phyloP scores from a whole-genome alignment of 2,797 vertebrate genomes.

The Scolopax bukidnonensis region DNA sequence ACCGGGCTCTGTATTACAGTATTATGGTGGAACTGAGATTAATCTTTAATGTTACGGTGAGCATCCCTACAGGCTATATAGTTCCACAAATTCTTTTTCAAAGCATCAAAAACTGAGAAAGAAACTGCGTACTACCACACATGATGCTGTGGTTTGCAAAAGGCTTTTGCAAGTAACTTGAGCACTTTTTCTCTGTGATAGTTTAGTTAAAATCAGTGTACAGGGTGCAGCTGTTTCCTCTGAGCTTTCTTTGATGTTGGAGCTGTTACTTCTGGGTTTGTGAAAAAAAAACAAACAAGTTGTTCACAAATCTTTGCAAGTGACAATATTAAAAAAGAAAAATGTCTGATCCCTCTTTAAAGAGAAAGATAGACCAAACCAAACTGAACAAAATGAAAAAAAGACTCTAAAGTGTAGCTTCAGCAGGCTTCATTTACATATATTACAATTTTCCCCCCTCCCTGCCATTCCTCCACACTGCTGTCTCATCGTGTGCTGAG shows the following conservation, averaged over 20 bases:
- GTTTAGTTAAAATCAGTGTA: background rate
- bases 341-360: too few species aligned
- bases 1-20: background rate
- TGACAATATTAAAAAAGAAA: too few species aligned
- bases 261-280: background rate
- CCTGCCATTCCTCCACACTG: background rate
- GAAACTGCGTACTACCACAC: background rate
- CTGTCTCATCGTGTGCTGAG: background rate
- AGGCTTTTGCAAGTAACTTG: background rate
- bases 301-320: background rate
- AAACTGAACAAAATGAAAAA: background rate
- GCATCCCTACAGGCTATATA: background rate
- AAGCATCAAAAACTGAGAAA: background rate
- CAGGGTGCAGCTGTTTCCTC: background rate
- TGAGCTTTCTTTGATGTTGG: background rate
- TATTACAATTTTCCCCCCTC: rapidly evolving
- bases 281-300: background rate
- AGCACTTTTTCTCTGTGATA: background rate
- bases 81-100: background rate
- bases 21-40: background rate
- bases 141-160: background rate
- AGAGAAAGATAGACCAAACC: background rate
- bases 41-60: background rate
- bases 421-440: background rate
- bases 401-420: background rate